Evolutionary conservation across 2,888 invertebrate genomes (phyloP), one percentile per base, ranked within the genome.

Genomic region (Electrophaes corylata): DNA sequence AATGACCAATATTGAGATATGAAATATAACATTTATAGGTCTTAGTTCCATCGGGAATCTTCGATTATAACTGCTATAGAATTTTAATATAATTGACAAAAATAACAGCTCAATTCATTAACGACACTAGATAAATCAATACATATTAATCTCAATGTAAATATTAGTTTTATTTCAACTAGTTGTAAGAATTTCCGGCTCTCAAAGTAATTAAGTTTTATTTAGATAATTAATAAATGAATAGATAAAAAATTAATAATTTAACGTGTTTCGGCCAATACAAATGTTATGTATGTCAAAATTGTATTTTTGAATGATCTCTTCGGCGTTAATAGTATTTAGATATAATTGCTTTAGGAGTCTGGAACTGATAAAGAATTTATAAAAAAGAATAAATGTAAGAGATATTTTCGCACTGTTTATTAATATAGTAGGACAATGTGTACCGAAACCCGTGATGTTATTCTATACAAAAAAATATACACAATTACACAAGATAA

Each of bases 341-440:
- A 86, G 83, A 81, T 83, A 81, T 83, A 84, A 89, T 90, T 91
- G 88, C 91, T 91, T 91, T 91, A 88, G 85, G 91, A 91, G 91
- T 90, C 91, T 79, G 91, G 90, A 88, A 83, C 84, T 86, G 79
- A 84, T 50, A 88, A 86, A 82, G 90, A 91, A 90, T 91, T 91
- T 91, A 90, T 88, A 86, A 88, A 55, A 87, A 84, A 83, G 71
- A 83, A 83, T 83, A 82, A 71, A 83, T 79, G 70, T 89, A 87
- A 89, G 83, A 89, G 78, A 88, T 91, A 91, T 91, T 91, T 91
- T 91, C 90, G 88, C 91, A 91, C 91, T 88, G 87, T 91, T 89
- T 79, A 79, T 79, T 75, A 82, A 80, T 79, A 74, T 82, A 84
- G 65, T 65, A 59, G 65, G 64, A 62, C 50, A 54, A 59, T 56